Base-by-base conservation (phyloP, 2,113 vertebrate genomes). In the Stegastes partitus region DNA sequence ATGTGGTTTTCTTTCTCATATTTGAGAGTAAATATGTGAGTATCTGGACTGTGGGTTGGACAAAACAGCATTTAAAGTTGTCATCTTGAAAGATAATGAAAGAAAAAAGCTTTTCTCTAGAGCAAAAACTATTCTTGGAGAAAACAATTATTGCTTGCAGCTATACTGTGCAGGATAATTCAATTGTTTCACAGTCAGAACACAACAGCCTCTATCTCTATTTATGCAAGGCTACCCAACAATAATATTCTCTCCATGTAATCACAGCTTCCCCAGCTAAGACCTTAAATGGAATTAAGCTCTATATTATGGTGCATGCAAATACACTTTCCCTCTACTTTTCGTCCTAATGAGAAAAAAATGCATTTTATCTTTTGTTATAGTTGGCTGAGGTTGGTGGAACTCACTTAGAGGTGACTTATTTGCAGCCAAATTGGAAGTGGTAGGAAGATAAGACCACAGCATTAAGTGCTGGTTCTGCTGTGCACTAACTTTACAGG, bases 331-430 rank as follows among this genome's bases (percentile, higher is more conserved):
- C 0, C 37, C 10, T 62, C 26, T n/a, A 50, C 18, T 28, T 25
- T 47, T 68, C 0, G 23, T 72, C 39, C 0, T 31, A 14, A 23
- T 19, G 18, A 56, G 6, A n/a, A 19, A 26, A n/a, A 57, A 55
- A 56, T 16, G 26, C 25, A 8, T 11, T 47, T 51, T 59, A 0
- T 15, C 21, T 28, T 53, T 53, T 70, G 55, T 34, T 66, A 22
- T 50, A 5, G 3, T 10, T 81, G 42, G 26, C 51, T 37, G 49
- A 61, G 1, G 16, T 55, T 55, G 25, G 19, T 56, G 0, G 7
- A 61, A 62, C n/a, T 68, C 25, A 22, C 14, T 49, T 68, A n/a
- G 25, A 73, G 21, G 14, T 51, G 47, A 58, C 21, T 0, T 65
- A 21, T 15, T 18, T 61, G 7, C 6, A 57, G 42, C 31, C 39